These are phyloP conservation scores for Leptocoma aspasia DNA, from an alignment of 2,113 vertebrate genomes.

Conservation along the genomic window DNA sequence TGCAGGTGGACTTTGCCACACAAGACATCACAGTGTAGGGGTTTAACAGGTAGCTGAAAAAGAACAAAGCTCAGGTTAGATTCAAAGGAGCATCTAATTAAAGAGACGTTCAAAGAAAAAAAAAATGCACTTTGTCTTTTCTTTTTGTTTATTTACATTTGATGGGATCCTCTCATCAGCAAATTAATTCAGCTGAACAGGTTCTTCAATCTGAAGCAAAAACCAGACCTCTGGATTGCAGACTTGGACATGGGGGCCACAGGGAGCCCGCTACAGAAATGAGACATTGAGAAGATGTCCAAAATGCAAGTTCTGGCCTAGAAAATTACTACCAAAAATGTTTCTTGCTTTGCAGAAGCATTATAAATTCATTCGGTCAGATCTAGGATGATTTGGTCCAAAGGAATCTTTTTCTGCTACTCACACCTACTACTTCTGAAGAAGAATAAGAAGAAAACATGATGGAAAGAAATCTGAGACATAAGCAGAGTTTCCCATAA, in stretches of 20 bases:
- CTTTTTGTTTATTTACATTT: background rate
- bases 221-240: background rate
- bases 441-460: background rate
- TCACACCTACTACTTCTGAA: background rate
- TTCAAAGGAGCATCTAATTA: background rate
- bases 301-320: background rate
- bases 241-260: background rate
- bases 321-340: background rate
- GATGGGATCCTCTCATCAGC: background rate
- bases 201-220: background rate
- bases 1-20: conserved; percentile 94
- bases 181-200: background rate
- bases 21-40: conserved; percentile 95
- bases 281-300: background rate
- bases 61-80: conserved; percentile 23
- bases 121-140: background rate
- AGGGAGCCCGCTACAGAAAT: background rate
- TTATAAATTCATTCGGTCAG: background rate
- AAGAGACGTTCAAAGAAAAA: background rate
- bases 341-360: background rate
- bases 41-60: conserved; percentile 91
- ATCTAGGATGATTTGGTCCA: background rate
- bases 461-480: background rate
- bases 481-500: background rate
- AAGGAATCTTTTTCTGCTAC: background rate